These are phyloP conservation scores for Ciconia stormi DNA, from an alignment of 2,113 vertebrate species.

Conservation along the genomic window DNA sequence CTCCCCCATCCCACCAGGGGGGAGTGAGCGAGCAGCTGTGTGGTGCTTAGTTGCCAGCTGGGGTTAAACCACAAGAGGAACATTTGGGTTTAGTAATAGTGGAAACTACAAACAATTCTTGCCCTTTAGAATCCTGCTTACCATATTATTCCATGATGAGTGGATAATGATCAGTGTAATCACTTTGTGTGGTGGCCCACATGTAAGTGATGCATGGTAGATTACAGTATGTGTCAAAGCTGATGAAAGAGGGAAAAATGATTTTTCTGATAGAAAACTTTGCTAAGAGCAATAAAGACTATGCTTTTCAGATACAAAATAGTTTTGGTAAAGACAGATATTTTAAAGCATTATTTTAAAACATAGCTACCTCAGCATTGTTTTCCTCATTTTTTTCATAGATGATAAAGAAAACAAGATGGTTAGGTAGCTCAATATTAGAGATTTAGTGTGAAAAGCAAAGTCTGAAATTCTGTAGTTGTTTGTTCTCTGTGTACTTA, in stretches of 20 bases:
- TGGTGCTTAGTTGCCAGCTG: no score
- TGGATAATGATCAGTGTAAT: neutral
- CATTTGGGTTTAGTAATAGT: neutral
- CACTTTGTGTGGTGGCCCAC: neutral
- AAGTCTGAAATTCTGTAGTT: neutral
- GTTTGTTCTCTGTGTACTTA: neutral
- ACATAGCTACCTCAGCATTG: neutral
- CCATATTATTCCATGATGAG: neutral
- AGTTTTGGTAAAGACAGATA: neutral
- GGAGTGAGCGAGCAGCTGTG: no score
- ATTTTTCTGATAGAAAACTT: neutral
- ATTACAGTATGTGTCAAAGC: neutral
- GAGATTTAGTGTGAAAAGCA: neutral
- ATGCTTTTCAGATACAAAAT: neutral
- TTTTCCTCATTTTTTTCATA: neutral
- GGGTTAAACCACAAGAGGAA: neutral
- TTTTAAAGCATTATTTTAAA: neutral
- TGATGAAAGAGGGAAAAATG: neutral
- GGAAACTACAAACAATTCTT: neutral
- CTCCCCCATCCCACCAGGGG: no score
- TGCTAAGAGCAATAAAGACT: neutral
- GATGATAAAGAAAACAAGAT: neutral
- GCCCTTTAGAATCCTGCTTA: neutral
- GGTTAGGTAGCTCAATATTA: neutral
- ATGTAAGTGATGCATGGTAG: neutral